Percentiles rank a stretch among this genome's conserved stretches.
These are phyloP conservation scores for Varanus salvator DNA, from an alignment of 2,113 vertebrate genomes.

Conservation along the genomic window DNA sequence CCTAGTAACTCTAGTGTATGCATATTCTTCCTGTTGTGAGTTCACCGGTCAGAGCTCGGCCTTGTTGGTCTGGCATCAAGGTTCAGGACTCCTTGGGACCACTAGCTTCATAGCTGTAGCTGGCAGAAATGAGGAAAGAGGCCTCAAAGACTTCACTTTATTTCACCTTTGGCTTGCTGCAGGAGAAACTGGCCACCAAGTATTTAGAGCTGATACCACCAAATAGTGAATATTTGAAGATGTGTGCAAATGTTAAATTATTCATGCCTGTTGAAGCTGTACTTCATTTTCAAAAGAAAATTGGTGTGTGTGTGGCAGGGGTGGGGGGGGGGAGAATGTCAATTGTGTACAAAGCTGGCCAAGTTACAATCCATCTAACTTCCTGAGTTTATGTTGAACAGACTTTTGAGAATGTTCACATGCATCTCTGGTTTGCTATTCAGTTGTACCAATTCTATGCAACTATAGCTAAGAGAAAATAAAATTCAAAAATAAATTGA, in stretches of 20 bases:
- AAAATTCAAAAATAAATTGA: neutral
- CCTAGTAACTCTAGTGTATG: neutral
- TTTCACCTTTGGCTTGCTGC: conserved; percentile 5
- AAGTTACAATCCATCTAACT: neutral
- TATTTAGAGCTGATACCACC: neutral
- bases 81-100: conserved; percentile 28
- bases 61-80: conserved; percentile 21
- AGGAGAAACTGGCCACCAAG: neutral
- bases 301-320: neutral
- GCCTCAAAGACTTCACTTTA: conserved; percentile 1
- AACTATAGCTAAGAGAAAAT: neutral
- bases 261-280: too few species aligned
- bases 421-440: neutral
- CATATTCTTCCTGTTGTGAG: conserved; percentile 17
- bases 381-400: neutral
- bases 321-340: too few species aligned
- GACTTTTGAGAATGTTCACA: neutral
- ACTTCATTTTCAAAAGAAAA: conserved; percentile 1
- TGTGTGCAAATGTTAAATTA: neutral
- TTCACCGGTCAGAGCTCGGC: neutral
- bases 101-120: conserved; percentile 10
- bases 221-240: neutral
- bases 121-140: conserved; percentile 6
- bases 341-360: neutral
- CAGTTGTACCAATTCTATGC: neutral